Conservation (phyloP, 1,140 invertebrate genomes). For the Anadara kagoshimensis region DNA sequence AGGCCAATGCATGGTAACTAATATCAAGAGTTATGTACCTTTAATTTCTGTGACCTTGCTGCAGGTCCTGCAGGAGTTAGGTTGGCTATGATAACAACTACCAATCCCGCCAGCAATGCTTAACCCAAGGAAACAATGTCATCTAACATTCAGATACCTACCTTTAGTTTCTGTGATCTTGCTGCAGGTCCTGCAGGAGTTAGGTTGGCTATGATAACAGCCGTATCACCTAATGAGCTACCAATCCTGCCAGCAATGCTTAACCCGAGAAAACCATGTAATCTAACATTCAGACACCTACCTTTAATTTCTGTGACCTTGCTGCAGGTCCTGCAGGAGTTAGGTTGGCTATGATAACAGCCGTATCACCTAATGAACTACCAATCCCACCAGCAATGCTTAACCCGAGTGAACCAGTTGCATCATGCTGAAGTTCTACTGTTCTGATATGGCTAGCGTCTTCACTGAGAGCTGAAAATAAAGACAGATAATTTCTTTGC, state of each 20-base stretch:
- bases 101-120: constrained; percentile 69
- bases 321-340: constrained; percentile 64
- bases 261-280: constrained; percentile 67
- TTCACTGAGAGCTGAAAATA: constrained; percentile 57
- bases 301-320: constrained; percentile 63
- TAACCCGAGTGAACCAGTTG: constrained; percentile 66
- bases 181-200: too few relatives aligned
- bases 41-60: constrained; percentile 59
- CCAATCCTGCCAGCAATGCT: constrained; percentile 69
- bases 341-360: constrained; percentile 68
- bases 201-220: constrained; percentile 69
- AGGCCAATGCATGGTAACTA: not conserved
- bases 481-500: too few relatives aligned
- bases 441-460: constrained; percentile 58
- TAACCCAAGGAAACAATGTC: constrained; percentile 67
- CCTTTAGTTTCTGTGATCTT: too few relatives aligned
- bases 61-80: constrained; percentile 63
- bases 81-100: too few relatives aligned
- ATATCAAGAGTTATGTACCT: constrained; percentile 43
- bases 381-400: constrained; percentile 71
- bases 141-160: too few relatives aligned
- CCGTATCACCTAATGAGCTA: constrained; percentile 66
- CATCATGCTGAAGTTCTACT: constrained; percentile 67
- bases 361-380: constrained; percentile 69
- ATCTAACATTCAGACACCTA: too few relatives aligned